Evolutionary conservation across 1,140 invertebrate genomes (phyloP), one percentile per base, ranked within the genome.

Genomic region (Meteorus sp.): DNA sequence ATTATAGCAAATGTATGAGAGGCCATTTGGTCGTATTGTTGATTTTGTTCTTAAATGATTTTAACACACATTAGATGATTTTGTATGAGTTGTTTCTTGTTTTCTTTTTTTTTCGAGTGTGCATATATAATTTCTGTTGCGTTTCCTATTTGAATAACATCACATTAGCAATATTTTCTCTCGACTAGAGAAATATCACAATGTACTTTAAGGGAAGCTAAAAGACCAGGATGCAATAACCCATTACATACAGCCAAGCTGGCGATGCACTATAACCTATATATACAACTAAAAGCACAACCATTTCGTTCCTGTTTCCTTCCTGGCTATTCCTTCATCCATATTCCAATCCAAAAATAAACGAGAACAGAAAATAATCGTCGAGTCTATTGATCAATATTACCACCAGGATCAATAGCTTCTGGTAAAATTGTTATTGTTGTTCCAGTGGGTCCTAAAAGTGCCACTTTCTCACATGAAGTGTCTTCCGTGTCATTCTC

Each of bases 401-500:
- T 59, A 25, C 56, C 57, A 59, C 66, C 20, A 66, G 70, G 15
- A 60, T 68, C 57, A 67, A 52, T 59, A n/a, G 56, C 45, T 25
- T 69, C 70, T 43, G 73, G 70, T 0, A 66, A 64, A 47, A 72
- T 66, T 39, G 69, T 72, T 15, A 71, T 64, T 44, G 72, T 68
- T 47, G 70, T 68, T 31, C 65, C 65, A 25, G 65, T 59, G 15
- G 59, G 61, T 33, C 69, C 66, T 7, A 75, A 66, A 23, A 75
- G 53, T 0, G 71, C 71, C 15, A 66, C 72, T 52, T 72, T 70
- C 48, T 75, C 73, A 61, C 68, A 69, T n/a, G 66, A 74, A 7
- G 70, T 72, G 11, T 70, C 71, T 44, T 75, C 71, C 20, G 69
- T 68, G 13, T 75, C 73, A 35, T 70, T 69, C 41, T 68, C 67